Conservation (phyloP, 2,113 vertebrate species). For the Sphaerodactylus townsendi region DNA sequence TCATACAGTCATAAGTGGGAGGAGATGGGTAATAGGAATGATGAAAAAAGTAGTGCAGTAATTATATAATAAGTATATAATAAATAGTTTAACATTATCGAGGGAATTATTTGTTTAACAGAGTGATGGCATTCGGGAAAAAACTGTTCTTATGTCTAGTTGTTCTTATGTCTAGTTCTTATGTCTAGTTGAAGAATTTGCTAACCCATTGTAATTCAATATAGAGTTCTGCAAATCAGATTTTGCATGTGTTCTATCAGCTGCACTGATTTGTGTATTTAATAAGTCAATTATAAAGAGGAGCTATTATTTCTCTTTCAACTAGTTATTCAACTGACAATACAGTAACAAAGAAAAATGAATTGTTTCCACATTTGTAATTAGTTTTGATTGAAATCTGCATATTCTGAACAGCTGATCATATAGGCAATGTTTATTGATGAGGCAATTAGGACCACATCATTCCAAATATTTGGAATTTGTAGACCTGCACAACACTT, state of each 20-base stretch:
- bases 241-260: neutral
- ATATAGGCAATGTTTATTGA: constrained; percentile 17
- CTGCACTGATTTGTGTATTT: neutral
- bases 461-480: neutral
- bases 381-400: neutral
- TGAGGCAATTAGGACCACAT: neutral
- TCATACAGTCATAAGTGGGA: too few species aligned
- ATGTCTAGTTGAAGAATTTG: too few species aligned
- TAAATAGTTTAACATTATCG: too few species aligned
- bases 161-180: too few species aligned
- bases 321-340: neutral
- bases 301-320: neutral
- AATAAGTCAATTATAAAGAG: neutral
- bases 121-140: too few species aligned
- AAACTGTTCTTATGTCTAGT: too few species aligned
- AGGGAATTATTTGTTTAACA: too few species aligned
- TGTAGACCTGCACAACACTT: neutral
- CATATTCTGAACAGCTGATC: neutral
- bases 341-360: neutral
- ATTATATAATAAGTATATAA: too few species aligned
- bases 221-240: neutral
- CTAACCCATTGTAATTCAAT: neutral
- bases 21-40: too few species aligned
- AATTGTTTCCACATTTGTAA: neutral
- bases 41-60: too few species aligned